These are phyloP conservation scores for Drosophila melanica DNA, from an alignment of 1,140 invertebrate species.

Conservation along the genomic window DNA sequence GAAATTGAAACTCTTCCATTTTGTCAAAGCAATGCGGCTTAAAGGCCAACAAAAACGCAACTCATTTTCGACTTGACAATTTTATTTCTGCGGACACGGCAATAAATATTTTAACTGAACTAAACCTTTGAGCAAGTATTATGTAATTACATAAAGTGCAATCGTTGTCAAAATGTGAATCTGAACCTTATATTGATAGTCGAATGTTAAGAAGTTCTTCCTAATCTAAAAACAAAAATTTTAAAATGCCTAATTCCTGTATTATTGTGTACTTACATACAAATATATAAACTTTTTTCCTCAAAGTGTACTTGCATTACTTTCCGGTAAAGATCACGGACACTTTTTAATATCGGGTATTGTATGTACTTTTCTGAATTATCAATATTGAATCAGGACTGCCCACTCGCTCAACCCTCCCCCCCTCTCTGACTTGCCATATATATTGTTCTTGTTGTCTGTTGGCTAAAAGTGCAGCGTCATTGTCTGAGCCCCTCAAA, in stretches of 20 bases:
- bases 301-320: background rate
- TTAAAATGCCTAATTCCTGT: too few relatives aligned
- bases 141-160: too few relatives aligned
- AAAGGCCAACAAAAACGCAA: background rate
- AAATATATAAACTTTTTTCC: too few relatives aligned
- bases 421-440: background rate
- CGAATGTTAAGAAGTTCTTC: too few relatives aligned
- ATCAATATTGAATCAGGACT: constrained; percentile 48
- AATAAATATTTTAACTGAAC: too few relatives aligned
- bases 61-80: constrained; percentile 2
- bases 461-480: constrained; percentile 57
- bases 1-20: constrained; percentile 33
- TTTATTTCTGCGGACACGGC: background rate
- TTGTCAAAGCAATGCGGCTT: constrained; percentile 17
- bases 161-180: too few relatives aligned
- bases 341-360: constrained; percentile 21
- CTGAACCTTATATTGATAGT: too few relatives aligned
- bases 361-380: background rate
- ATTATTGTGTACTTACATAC: too few relatives aligned
- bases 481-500: constrained; percentile 56
- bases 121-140: too few relatives aligned
- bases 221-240: too few relatives aligned
- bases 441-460: constrained; percentile 5
- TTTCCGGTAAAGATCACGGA: constrained; percentile 16
- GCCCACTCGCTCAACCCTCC: background rate